Base-by-base conservation (phyloP, 2,797 vertebrate species). In the Gymnoscopelus braueri region DNA sequence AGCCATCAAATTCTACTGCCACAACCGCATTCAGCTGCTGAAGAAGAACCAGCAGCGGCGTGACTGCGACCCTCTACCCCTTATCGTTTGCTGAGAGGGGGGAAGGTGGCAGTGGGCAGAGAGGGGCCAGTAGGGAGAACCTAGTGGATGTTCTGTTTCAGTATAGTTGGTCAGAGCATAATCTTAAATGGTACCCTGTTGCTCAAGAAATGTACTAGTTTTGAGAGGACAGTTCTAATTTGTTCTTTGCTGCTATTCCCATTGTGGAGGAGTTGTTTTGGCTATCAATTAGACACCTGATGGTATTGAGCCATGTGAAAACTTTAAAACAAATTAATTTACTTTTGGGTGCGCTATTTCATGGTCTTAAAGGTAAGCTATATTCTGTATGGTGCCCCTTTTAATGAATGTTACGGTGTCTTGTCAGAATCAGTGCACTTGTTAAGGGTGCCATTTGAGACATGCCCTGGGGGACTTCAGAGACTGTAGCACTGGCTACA, bases 1-100 rank as follows among this genome's bases (percentile, higher is more conserved):
- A 44, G 94, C 94, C 59, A 92, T 95, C 64, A 95, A 95, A 77
- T 95, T 95, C 84, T 95, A 95, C 84, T 94, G 94, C 82, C 94
- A 95, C 91, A 95, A 95, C 76, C 94, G 94, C 76, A 95, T 95
- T 57, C 94, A 95, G 85, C 88, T 95, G 82, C 84, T 95, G 67
- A 95, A 95, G 86, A 95, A 94, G 69, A 94, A 92, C 69, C 92
- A 93, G 88, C 92, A 93, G 88, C 89, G 89, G 60, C 89, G 93
- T 0, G 91, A 92, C 52, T 83, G 61, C 14, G 86, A 91, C 12
- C 90, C 88, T 0, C 81, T 67, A 68, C 77, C 88, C 2, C 84
- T 93, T 48, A 84, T 80, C 0, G 89, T 94, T 61, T 94, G 92
- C 89, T 94, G 87, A 93, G 78, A 26, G 23, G 4, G 29, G 2